Base-by-base conservation (phyloP, 2,888 invertebrate species). In the Ametastegia equiseti region DNA sequence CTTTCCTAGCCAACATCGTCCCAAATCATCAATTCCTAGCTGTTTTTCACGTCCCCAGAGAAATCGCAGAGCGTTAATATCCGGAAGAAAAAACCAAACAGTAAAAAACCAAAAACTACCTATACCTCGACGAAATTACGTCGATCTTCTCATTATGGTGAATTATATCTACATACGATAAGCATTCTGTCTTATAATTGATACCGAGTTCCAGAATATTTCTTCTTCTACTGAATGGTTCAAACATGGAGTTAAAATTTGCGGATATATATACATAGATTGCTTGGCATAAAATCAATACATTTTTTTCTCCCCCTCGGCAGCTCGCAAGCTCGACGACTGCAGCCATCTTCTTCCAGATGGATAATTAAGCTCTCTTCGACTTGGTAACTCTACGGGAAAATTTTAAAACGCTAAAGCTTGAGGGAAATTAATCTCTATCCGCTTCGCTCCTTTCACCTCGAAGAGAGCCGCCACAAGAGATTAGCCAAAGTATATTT, bases 321-420 rank as follows among this genome's bases (percentile, higher is more conserved):
- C 54, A 6, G 1, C 45, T 45, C 13, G 45, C 27, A 11, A n/a
- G n/a, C n/a, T n/a, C n/a, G n/a, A n/a, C n/a, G n/a, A n/a, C n/a
- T n/a, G n/a, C n/a, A n/a, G n/a, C n/a, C n/a, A n/a, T n/a, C n/a
- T 54, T 54, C 75, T 36, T 36, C n/a, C 36, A 75, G 19, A 1
- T 50, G 33, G 36, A 75, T 75, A 75, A 75, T 75, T 75, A 54
- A 54, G 33, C 54, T 54, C 36, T 23, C 75, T 54, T 54, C 36
- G 54, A 54, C 75, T 50, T 50, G 3, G 75, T n/a, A 47, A 71
- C 47, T 71, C 71, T 47, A 27, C 2, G 75, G 36, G 33, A 30
- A 19, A 71, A 75, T 36, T 75, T 54, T 36, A 75, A 75, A 54
- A 50, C 75, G 45, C 9, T 42, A 23, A 71, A 45, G 45, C 36